These are phyloP conservation scores for Drosophila gaucha DNA, from an alignment of 2,888 invertebrate genomes.

Conservation along the genomic window DNA sequence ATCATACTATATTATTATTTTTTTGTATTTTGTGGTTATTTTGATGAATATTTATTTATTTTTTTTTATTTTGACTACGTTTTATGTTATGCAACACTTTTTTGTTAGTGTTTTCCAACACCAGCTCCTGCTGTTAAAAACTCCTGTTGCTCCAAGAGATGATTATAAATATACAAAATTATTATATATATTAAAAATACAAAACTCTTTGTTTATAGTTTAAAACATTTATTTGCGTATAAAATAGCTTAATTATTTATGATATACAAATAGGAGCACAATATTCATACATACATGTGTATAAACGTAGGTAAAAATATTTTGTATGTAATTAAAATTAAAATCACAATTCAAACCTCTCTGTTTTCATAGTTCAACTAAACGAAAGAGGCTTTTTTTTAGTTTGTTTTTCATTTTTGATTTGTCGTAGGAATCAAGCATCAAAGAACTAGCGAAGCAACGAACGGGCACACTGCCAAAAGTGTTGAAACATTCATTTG, in stretches of 20 bases:
- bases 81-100: not conserved
- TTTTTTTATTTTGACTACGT: not conserved
- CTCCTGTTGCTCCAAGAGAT: not conserved
- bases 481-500: constrained; percentile 59
- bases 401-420: constrained; percentile 52
- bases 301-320: constrained; percentile 28
- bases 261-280: constrained; percentile 17
- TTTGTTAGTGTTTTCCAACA: not conserved
- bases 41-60: not conserved
- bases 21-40: too few relatives aligned
- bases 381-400: constrained; percentile 17
- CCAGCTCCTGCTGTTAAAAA: not conserved
- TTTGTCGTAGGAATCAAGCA: constrained; percentile 54
- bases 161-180: constrained; percentile 1
- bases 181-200: not conserved
- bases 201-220: constrained; percentile 7
- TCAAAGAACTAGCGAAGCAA: constrained; percentile 19
- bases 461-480: constrained; percentile 74
- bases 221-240: constrained; percentile 27
- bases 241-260: constrained; percentile 37
- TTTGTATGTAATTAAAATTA: constrained; percentile 40
- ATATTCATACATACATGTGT: not conserved
- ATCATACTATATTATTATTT: too few relatives aligned
- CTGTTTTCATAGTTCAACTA: too few relatives aligned
- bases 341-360: constrained; percentile 61